Percentiles rank a stretch among this genome's conserved stretches.
phyloP scores from a whole-genome alignment of 2,113 vertebrate genomes.

The Bos javanicus region DNA sequence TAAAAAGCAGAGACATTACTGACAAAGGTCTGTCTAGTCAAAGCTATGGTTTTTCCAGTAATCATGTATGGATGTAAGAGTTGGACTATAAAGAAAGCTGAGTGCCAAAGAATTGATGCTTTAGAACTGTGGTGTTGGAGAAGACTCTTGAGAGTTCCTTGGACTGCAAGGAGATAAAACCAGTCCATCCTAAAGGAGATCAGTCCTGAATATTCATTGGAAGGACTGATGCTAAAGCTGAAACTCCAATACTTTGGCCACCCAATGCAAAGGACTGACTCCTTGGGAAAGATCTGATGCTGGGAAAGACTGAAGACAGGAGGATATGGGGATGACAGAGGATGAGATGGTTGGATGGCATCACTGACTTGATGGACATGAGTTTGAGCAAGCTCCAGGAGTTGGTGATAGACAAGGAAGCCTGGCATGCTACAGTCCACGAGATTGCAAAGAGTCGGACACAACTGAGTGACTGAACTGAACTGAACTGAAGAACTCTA shows the following conservation, averaged over 20 bases:
- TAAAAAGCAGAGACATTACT: background rate
- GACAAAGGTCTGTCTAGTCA: background rate
- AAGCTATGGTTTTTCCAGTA: background rate
- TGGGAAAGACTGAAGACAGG: background rate
- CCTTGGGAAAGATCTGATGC: background rate
- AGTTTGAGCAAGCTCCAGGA: background rate
- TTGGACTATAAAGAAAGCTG: background rate
- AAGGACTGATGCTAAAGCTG: background rate
- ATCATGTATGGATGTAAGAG: background rate
- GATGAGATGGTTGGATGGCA: background rate
- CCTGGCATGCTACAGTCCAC: background rate
- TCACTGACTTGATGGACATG: background rate
- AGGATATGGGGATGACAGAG: background rate
- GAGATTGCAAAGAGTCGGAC: background rate
- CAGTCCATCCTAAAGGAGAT: background rate
- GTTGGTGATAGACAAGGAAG: background rate
- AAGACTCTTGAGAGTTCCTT: background rate
- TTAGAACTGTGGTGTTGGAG: background rate
- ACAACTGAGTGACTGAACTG: background rate
- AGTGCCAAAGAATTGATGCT: background rate
- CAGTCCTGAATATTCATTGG: background rate
- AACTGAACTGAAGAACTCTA: background rate
- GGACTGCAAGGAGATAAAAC: background rate
- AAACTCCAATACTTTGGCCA: background rate
- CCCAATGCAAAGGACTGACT: background rate